Base-by-base conservation (phyloP, 2,888 invertebrate species). In the Cheilosia grossa region DNA sequence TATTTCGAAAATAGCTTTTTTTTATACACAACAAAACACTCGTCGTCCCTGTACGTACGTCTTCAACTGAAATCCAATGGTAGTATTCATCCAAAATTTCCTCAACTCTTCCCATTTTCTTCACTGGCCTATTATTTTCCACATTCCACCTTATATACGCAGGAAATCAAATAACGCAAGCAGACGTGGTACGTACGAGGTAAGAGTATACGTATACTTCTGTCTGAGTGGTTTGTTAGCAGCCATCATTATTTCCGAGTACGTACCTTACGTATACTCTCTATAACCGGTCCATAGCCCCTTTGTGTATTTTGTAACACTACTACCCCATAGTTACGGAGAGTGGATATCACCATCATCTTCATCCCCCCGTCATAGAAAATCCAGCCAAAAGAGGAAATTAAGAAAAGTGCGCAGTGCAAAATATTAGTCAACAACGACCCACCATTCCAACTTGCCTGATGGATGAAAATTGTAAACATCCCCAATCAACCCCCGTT, bases 141-240 rank as follows among this genome's bases (percentile, higher is more conserved):
- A 47, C 53, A 21, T 56, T 54, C 37, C 42, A 10, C 37, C 37
- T 37, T 19, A 47, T 27, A 21, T 67, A 61, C 54, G 42, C 33
- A 47, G 21, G 49, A 74, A 74, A 78, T 69, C 40, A 21, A 21
- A 21, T 21, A 42, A 82, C 67, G 4, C 44, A 33, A 30, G 24
- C 64, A 82, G 40, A 82, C 67, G 47, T 56, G 17, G 21, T 17
- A 44, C n/a, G 4, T 13, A 30, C 30, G 13, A 17, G 6, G n/a
- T 27, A 69, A 27, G 30, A 42, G 56, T 44, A 54, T 63, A 79
- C 64, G 17, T 70, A n/a, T n/a, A 72, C 49, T 80, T 85, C 75
- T 80, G 80, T 79, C 70, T 81, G 81, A 85, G 85, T 80, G 81
- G 85, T 85, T 85, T 85, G 81, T 85, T 85, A 85, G 83, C 83